A percentile compares a stretch with the other conserved stretches of the same genome.
Evolutionary conservation across 2,113 vertebrate species (phyloP).

Genomic region (Serinus canaria): DNA sequence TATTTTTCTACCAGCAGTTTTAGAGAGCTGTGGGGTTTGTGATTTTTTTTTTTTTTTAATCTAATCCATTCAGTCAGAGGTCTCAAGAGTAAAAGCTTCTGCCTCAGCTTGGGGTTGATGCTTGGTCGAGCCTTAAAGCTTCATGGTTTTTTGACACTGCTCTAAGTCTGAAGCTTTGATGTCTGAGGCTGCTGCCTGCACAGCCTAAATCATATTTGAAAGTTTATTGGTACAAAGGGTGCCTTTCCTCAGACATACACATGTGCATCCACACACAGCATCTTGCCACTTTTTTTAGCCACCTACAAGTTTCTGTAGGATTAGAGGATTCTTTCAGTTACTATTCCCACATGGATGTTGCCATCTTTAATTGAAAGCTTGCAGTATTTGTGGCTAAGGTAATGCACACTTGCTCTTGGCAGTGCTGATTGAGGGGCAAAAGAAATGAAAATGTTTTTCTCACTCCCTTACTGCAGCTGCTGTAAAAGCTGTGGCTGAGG

Average conservation of each 20-base stretch:
- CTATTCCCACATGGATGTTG: not conserved
- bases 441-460: not conserved
- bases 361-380: not conserved
- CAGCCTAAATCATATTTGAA: slow-evolving; percentile 65
- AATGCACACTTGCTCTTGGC: not conserved
- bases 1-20: slow-evolving; percentile 50
- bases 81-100: slow-evolving; percentile 65
- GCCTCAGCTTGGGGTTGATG: slow-evolving; percentile 60
- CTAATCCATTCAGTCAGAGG: slow-evolving; percentile 56
- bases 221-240: slow-evolving; percentile 36
- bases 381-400: not conserved
- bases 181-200: slow-evolving; percentile 54
- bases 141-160: slow-evolving; percentile 66
- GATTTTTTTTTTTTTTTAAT: not conserved
- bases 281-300: not conserved
- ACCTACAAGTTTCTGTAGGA: not conserved
- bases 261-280: not conserved
- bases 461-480: not conserved
- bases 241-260: not conserved
- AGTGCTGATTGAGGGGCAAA: not conserved
- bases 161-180: slow-evolving; percentile 67
- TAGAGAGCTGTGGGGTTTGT: not conserved
- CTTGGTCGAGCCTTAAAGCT: slow-evolving; percentile 64
- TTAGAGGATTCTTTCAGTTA: slow-evolving; percentile 1
- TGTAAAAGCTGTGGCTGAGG: not conserved